Evolutionary conservation across 2,113 vertebrate species (phyloP).

Genomic region (Monopterus albus): DNA sequence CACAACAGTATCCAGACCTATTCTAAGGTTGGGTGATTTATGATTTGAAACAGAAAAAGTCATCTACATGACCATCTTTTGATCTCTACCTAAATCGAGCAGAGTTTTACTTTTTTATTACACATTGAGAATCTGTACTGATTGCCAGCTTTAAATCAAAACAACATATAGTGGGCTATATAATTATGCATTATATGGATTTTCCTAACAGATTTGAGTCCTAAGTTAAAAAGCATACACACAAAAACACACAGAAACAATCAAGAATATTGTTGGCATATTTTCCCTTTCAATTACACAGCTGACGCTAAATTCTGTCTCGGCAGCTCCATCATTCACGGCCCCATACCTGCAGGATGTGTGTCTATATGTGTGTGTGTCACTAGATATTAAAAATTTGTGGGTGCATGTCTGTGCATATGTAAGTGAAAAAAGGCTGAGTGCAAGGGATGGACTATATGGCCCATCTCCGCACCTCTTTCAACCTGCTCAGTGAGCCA

Average conservation of each 20-base stretch:
- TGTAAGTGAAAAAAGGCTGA: slow-evolving; percentile 36
- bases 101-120: neutral
- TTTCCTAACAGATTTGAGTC: neutral
- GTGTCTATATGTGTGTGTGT: neutral
- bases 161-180: neutral
- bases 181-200: neutral
- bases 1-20: neutral
- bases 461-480: slow-evolving; percentile 68
- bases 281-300: slow-evolving; percentile 70
- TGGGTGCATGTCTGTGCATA: slow-evolving; percentile 4
- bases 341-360: slow-evolving; percentile 48
- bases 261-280: slow-evolving; percentile 40
- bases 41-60: slow-evolving; percentile 14
- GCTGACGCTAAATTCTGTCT: slow-evolving; percentile 63
- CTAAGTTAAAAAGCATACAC: neutral
- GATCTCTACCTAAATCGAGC: too few species aligned
- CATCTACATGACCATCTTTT: too few species aligned
- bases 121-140: neutral
- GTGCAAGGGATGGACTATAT: slow-evolving; percentile 45
- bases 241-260: slow-evolving; percentile 8
- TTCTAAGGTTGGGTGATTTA: neutral
- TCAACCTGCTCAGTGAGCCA: slow-evolving; percentile 79
- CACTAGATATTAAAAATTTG: too few species aligned
- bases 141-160: neutral
- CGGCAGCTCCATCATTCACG: slow-evolving; percentile 56